phyloP scores from a whole-genome alignment of 2,797 vertebrate genomes.

The Anolis apletophallus region DNA sequence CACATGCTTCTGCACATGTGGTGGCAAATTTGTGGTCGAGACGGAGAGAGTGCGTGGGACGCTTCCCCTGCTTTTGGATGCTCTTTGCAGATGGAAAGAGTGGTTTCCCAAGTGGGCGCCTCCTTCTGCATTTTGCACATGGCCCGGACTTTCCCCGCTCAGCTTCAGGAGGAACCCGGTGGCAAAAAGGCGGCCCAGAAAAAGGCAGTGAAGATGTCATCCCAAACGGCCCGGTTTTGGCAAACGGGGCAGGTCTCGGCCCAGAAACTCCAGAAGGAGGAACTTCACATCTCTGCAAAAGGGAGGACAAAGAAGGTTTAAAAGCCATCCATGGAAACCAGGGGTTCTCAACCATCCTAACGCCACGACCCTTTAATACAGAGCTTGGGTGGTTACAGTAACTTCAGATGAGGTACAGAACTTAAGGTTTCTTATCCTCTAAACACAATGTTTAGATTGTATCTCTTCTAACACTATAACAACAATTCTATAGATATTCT shows the following conservation, averaged over 20 bases:
- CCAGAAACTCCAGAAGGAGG: not conserved
- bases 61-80: not conserved
- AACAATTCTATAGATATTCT: too few relatives aligned
- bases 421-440: too few relatives aligned
- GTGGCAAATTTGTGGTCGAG: not conserved
- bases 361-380: too few relatives aligned
- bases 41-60: too few relatives aligned
- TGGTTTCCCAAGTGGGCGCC: too few relatives aligned
- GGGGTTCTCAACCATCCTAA: too few relatives aligned
- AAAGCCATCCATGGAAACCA: not conserved
- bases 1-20: not conserved
- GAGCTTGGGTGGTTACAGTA: too few relatives aligned
- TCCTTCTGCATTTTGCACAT: too few relatives aligned
- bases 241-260: not conserved
- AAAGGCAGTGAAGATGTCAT: not conserved
- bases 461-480: too few relatives aligned
- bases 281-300: slow-evolving; percentile 64
- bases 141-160: not conserved
- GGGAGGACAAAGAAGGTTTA: not conserved
- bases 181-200: not conserved
- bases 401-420: too few relatives aligned
- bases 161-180: not conserved
- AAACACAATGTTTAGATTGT: too few relatives aligned
- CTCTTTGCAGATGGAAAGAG: too few relatives aligned
- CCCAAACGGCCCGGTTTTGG: not conserved